phyloP scores from a whole-genome alignment of 2,888 invertebrate species.

The Zaprionus obscuricornis region DNA sequence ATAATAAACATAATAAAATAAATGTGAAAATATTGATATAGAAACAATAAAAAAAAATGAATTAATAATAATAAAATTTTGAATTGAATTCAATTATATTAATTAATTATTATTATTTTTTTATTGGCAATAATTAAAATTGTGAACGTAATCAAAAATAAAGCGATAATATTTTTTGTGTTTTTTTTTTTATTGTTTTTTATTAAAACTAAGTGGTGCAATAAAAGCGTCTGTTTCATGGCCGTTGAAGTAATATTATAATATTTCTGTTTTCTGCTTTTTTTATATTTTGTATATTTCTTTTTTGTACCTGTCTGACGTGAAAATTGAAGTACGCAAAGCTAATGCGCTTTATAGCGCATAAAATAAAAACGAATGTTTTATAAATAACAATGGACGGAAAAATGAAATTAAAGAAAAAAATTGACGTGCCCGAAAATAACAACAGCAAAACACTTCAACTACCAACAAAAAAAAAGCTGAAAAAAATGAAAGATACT shows the following conservation, averaged over 20 bases:
- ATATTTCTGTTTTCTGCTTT: neutral
- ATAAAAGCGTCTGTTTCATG: constrained; percentile 6
- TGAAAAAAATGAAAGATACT: neutral
- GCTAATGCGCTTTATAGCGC: constrained; percentile 53
- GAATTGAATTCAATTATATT: too few relatives aligned
- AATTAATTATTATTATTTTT: too few relatives aligned
- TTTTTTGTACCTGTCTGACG: too few relatives aligned
- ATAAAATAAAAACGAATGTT: constrained; percentile 70
- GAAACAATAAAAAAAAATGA: too few relatives aligned
- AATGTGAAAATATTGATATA: too few relatives aligned
- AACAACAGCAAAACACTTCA: constrained; percentile 5
- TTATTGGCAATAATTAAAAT: too few relatives aligned
- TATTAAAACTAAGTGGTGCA: constrained; percentile 24
- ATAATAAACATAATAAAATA: too few relatives aligned
- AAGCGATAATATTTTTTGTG: too few relatives aligned
- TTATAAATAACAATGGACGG: constrained; percentile 65
- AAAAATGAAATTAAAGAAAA: constrained; percentile 61
- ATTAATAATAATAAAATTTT: too few relatives aligned
- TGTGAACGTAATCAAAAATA: too few relatives aligned
- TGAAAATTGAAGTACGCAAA: constrained; percentile 12
- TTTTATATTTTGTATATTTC: too few relatives aligned
- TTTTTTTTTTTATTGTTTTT: too few relatives aligned
- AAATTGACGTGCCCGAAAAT: constrained; percentile 16
- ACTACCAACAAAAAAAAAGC: constrained; percentile 15
- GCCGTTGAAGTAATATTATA: constrained; percentile 24